A percentile compares a stretch with the other conserved stretches of the same genome.
phyloP scores from a whole-genome alignment of 2,797 vertebrate species.

The Borostomias antarcticus region DNA sequence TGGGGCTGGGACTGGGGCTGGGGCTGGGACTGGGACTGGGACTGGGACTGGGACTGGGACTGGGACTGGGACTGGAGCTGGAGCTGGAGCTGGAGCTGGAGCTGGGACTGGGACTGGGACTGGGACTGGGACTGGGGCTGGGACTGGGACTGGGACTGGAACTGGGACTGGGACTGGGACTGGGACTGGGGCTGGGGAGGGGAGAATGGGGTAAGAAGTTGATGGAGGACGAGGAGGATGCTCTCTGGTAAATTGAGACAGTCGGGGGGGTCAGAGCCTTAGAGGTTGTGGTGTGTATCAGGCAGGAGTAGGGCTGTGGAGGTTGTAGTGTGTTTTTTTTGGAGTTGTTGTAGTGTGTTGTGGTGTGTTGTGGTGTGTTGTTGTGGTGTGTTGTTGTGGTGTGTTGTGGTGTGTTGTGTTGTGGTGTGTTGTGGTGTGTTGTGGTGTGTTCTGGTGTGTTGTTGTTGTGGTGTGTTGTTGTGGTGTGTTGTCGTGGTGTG shows the following conservation, averaged over 20 bases:
- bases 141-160: constrained; percentile 3
- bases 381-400: no score
- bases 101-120: not conserved
- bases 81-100: no score
- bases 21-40: no score
- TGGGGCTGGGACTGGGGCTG: no score
- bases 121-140: not conserved
- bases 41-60: no score
- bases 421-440: no score
- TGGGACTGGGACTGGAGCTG: no score
- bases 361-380: no score
- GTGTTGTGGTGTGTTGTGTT: no score
- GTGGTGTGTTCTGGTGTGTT: no score
- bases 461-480: no score
- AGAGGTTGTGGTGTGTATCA: constrained; percentile 41
- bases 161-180: constrained; percentile 31
- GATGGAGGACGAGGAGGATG: constrained; percentile 1
- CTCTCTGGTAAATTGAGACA: not conserved
- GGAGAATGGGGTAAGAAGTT: constrained; percentile 3
- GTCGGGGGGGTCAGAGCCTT: constrained; percentile 29
- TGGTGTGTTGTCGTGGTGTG: no score
- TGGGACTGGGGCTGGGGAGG: constrained; percentile 38
- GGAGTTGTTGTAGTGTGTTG: constrained; percentile 31
- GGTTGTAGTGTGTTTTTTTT: constrained; percentile 38
- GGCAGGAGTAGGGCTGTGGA: constrained; percentile 13